Percentiles rank a stretch among this genome's conserved stretches.
phyloP scores from a whole-genome alignment of 2,113 vertebrate genomes.

The Loxodonta africana region DNA sequence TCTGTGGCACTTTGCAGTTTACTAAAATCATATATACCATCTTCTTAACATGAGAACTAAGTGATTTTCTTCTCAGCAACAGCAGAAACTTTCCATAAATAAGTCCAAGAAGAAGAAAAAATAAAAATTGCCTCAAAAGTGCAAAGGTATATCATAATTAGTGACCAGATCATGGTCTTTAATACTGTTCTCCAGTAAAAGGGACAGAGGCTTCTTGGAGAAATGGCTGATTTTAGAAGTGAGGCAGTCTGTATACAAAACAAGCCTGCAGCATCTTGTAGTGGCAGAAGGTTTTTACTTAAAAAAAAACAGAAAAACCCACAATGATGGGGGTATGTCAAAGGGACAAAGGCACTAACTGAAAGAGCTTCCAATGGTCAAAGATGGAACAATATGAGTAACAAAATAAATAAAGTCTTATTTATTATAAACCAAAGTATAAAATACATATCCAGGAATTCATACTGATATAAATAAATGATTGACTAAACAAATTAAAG shows the following conservation, averaged over 20 bases:
- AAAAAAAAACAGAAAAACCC: not conserved
- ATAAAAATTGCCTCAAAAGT: not conserved
- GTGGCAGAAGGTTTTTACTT: not conserved
- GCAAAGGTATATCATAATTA: fast-evolving
- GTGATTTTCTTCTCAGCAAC: not conserved
- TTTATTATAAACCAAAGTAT: not conserved
- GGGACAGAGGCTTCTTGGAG: not conserved
- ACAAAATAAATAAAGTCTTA: not conserved
- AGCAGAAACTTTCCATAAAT: not conserved
- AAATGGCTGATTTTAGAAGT: not conserved
- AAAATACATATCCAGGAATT: not conserved
- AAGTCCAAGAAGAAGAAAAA: not conserved
- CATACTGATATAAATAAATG: not conserved
- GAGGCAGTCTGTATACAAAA: not conserved
- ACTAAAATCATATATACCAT: not conserved
- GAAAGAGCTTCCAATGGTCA: not conserved
- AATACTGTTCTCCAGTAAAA: not conserved
- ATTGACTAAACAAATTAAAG: not conserved
- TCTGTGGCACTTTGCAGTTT: not conserved
- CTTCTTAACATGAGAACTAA: not conserved
- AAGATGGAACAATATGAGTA: not conserved
- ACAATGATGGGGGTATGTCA: not conserved
- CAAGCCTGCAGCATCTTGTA: not conserved
- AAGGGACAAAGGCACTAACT: not conserved
- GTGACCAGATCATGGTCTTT: not conserved